A percentile compares a stretch with the other conserved stretches of the same genome.
phyloP scores from a whole-genome alignment of 2,888 invertebrate genomes.

The Tupiocoris notatus region DNA sequence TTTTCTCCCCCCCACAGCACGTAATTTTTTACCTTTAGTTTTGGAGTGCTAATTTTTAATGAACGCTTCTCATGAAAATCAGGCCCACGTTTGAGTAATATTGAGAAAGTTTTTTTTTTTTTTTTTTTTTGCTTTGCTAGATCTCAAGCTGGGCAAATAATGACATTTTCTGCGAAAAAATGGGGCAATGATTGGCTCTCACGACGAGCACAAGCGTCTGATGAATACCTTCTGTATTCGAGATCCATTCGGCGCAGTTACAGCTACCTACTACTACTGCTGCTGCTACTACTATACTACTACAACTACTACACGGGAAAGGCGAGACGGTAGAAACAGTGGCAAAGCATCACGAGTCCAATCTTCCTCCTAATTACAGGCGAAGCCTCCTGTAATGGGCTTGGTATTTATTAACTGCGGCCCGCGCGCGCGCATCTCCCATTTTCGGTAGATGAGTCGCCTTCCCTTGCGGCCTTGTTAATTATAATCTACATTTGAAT shows the following conservation, averaged over 20 bases:
- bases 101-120: too few relatives aligned
- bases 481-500: constrained; percentile 24
- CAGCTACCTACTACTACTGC: background rate
- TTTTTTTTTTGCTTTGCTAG: too few relatives aligned
- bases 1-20: too few relatives aligned
- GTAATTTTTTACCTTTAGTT: too few relatives aligned
- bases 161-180: too few relatives aligned
- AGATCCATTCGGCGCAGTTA: background rate
- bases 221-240: too few relatives aligned
- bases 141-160: too few relatives aligned
- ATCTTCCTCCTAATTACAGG: constrained; percentile 15
- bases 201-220: too few relatives aligned
- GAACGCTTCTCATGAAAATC: too few relatives aligned
- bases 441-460: background rate
- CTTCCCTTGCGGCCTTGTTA: background rate
- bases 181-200: too few relatives aligned
- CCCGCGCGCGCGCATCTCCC: background rate
- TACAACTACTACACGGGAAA: background rate
- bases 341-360: constrained; percentile 22
- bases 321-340: constrained; percentile 5
- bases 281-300: background rate
- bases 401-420: constrained; percentile 13
- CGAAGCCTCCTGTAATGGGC: constrained; percentile 5
- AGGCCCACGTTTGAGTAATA: too few relatives aligned
- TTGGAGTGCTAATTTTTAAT: too few relatives aligned